phyloP scores from a whole-genome alignment of 2,113 vertebrate genomes.

The Anas platyrhynchos region DNA sequence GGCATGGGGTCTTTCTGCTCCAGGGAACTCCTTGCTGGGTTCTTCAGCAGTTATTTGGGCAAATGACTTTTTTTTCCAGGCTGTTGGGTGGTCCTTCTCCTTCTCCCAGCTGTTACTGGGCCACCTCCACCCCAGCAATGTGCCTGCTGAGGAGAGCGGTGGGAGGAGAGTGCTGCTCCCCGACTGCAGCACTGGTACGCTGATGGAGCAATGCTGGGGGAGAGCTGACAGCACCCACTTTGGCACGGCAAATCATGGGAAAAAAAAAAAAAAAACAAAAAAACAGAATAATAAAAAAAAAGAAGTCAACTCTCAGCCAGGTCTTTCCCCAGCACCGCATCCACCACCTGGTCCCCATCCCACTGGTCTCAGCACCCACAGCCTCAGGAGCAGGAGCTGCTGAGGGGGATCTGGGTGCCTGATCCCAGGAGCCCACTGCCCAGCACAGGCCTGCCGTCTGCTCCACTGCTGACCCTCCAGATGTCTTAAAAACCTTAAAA shows the following conservation, averaged over 20 bases:
- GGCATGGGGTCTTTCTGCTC: not conserved
- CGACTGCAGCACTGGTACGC: not conserved
- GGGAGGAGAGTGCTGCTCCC: not conserved
- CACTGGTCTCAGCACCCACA: too few species aligned
- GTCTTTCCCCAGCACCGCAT: not conserved
- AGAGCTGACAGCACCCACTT: not conserved
- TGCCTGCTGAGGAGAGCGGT: not conserved
- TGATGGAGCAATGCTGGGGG: not conserved
- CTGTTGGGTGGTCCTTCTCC: not conserved
- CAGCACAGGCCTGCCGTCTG: too few species aligned
- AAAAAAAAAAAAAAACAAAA: not conserved
- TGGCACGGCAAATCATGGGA: not conserved
- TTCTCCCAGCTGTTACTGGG: not conserved
- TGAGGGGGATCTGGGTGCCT: too few species aligned
- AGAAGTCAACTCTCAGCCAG: too few species aligned
- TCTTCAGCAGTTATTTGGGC: not conserved
- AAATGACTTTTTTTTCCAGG: not conserved
- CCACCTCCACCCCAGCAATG: accelerated
- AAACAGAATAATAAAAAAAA: not conserved
- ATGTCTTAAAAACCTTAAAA: not conserved
- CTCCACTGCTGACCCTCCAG: not conserved
- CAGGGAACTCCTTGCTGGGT: not conserved
- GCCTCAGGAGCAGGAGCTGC: too few species aligned
- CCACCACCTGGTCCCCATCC: too few species aligned
- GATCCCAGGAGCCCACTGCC: not conserved